phyloP scores from a whole-genome alignment of 2,113 vertebrate species.

The Leucoraja erinaceus region DNA sequence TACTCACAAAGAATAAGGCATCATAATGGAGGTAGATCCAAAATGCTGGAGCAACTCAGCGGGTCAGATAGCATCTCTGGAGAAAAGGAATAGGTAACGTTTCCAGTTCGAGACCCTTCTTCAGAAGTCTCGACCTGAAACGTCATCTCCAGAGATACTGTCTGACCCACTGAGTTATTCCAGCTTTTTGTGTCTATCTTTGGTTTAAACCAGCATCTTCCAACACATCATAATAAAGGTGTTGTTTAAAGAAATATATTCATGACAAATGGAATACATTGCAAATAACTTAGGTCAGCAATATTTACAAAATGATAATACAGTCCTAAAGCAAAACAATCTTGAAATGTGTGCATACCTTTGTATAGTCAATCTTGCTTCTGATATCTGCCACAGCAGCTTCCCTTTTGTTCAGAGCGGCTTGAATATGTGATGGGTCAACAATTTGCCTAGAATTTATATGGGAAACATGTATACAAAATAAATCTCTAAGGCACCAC shows the following conservation, averaged over 20 bases:
- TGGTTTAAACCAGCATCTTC: no score
- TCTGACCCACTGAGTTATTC: no score
- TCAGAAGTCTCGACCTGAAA: no score
- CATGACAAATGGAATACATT: background rate
- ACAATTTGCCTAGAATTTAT: background rate
- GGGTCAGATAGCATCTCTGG: no score
- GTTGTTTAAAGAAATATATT: background rate
- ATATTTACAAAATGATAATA: background rate
- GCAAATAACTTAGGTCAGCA: background rate
- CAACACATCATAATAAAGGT: background rate
- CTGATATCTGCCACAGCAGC: slow-evolving; percentile 11
- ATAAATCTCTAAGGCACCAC: background rate
- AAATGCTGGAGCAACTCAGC: no score
- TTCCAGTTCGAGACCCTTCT: no score
- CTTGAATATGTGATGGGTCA: slow-evolving; percentile 13
- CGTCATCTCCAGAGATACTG: no score
- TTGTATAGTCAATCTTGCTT: slow-evolving; percentile 30
- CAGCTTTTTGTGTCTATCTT: no score
- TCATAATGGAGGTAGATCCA: background rate
- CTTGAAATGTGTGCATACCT: background rate
- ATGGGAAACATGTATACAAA: background rate
- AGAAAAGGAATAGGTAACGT: no score
- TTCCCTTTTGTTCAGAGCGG: slow-evolving; percentile 21
- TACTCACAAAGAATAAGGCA: background rate
- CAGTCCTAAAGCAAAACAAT: background rate